Evolutionary conservation across 2,888 invertebrate species (phyloP).

Genomic region (Dynastes hyllus): DNA sequence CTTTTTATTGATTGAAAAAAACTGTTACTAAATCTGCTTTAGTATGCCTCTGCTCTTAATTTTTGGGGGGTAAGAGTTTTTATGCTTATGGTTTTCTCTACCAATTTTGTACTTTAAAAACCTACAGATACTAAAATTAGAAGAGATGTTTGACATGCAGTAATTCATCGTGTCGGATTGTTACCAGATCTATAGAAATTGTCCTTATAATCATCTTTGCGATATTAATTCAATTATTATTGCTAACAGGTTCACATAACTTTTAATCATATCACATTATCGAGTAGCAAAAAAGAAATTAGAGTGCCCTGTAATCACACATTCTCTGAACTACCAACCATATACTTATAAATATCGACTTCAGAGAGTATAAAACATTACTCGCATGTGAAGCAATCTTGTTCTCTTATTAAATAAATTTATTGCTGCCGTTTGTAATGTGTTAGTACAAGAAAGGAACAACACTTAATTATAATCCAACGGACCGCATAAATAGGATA

Average conservation of each 20-base stretch:
- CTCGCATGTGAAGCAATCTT: slow-evolving; percentile 55
- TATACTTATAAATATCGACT: slow-evolving; percentile 3
- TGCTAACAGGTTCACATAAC: neutral
- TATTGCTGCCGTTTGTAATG: slow-evolving; percentile 52
- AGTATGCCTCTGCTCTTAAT: no score
- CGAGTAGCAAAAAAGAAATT: slow-evolving; percentile 19
- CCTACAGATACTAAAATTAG: no score
- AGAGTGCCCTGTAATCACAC: slow-evolving; percentile 29
- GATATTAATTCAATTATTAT: slow-evolving; percentile 14
- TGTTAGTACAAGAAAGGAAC: slow-evolving; percentile 47
- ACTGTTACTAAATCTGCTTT: no score
- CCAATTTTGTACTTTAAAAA: no score
- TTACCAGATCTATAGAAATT: neutral
- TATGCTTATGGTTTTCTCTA: no score
- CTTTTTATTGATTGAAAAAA: no score
- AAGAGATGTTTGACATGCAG: neutral
- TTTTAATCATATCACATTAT: neutral
- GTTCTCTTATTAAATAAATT: slow-evolving; percentile 57
- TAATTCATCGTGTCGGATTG: neutral
- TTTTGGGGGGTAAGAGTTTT: no score
- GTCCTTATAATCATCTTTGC: neutral
- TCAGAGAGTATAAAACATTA: slow-evolving; percentile 31
- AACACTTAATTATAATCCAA: slow-evolving; percentile 49
- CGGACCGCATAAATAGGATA: slow-evolving; percentile 48
- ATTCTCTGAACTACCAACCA: slow-evolving; percentile 11